Evolutionary conservation across 2,797 vertebrate genomes (phyloP).

Genomic region (Artibeus jamaicensis): DNA sequence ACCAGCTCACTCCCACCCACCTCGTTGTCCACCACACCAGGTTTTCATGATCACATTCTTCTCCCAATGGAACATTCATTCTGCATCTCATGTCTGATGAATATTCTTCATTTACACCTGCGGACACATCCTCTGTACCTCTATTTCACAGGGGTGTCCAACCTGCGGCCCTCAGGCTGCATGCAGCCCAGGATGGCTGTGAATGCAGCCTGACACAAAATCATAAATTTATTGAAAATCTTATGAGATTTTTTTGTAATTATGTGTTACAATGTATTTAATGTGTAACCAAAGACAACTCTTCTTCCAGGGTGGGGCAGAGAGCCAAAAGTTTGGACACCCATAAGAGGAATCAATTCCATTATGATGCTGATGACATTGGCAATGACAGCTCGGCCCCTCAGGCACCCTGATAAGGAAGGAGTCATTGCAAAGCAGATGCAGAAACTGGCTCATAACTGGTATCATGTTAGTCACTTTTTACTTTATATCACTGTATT

Average conservation of each 20-base stretch:
- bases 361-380: neutral
- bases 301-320: too few relatives aligned
- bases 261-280: too few relatives aligned
- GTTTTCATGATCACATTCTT: neutral
- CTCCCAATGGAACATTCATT: neutral
- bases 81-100: neutral
- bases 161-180: too few relatives aligned
- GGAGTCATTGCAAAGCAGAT: neutral
- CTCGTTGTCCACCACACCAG: neutral
- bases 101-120: neutral
- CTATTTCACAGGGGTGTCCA: neutral
- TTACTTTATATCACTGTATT: neutral
- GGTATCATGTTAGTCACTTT: neutral
- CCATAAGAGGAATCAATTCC: neutral
- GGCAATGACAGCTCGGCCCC: neutral
- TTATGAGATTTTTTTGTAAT: too few relatives aligned
- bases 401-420: neutral
- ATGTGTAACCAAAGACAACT: too few relatives aligned
- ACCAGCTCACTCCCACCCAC: neutral
- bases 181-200: too few relatives aligned
- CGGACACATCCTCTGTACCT: neutral
- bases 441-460: neutral
- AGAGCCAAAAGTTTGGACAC: too few relatives aligned
- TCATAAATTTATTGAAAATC: too few relatives aligned
- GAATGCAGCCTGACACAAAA: too few relatives aligned